Base-by-base conservation (phyloP, 2,113 vertebrate species). In the Microtus montanus region DNA sequence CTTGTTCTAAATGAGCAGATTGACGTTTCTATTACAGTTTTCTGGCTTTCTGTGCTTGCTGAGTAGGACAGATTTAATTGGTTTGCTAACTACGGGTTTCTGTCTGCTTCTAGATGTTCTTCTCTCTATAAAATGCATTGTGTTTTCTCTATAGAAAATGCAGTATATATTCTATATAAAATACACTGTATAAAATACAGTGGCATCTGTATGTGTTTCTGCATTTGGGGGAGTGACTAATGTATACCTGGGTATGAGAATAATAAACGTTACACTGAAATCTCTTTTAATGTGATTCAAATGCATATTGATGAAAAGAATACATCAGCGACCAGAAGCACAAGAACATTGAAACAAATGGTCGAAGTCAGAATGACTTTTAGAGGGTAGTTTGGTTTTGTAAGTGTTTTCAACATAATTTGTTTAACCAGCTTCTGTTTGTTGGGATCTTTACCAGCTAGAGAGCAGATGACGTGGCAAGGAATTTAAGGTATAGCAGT, bases 1-100 rank as follows among this genome's bases (percentile, higher is more conserved):
- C 77, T 94, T 63, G 22, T 58, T 77, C 8, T 78, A 95, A 95
- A 78, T 95, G 24, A 92, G 78, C 74, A 93, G 38, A 83, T 33
- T 87, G 86, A 54, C 28, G 24, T 90, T 89, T 89, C 90, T 41
- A 73, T 96, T 94, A 73, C 71, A 89, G 92, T 86, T 80, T 58
- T 20, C 58, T 95, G 68, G 38, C 63, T 95, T 84, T 75, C n/a
- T 33, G 0, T 79, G 5, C 77, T 93, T 89, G 54, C 44, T 95
- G 78, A 74, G 77, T n/a, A 66, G 70, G 66, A 85, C n/a, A 68
- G 35, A 91, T 68, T 68, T 92, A 44, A 79, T 79, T 89, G 44
- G 63, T 35, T 82, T 86, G 58, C 61, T 92, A 75, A 82, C 14
- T 87, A 58, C 19, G 82, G 71, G 30, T 73, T 26, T 73, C 58